phyloP scores from a whole-genome alignment of 2,888 invertebrate genomes.

The Pachliopta kotzebuea region DNA sequence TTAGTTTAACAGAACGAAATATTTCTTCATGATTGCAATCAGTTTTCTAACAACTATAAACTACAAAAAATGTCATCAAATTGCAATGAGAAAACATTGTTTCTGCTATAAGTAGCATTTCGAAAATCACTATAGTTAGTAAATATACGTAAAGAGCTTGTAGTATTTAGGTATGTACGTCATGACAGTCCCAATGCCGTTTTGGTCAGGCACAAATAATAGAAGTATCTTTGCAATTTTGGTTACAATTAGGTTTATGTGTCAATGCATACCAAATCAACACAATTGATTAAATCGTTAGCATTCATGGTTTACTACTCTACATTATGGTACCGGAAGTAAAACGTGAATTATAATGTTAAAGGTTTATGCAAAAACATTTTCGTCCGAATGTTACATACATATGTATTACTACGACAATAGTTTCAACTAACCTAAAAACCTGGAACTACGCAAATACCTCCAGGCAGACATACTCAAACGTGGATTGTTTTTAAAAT shows the following conservation, averaged over 20 bases:
- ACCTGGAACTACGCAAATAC: conserved; percentile 17
- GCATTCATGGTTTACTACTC: conserved; percentile 42
- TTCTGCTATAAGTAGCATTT: no score
- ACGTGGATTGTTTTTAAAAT: conserved; percentile 14
- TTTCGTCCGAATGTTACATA: neutral
- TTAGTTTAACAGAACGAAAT: no score
- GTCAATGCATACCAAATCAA: conserved; percentile 49
- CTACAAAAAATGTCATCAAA: no score
- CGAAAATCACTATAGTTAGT: no score
- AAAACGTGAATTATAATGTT: conserved; percentile 19
- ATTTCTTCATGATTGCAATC: no score
- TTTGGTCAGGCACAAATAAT: conserved; percentile 31
- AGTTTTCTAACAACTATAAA: no score
- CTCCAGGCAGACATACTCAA: conserved; percentile 1
- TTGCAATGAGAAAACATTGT: no score
- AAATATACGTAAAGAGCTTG: neutral
- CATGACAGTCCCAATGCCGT: conserved; percentile 2
- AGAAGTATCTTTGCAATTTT: conserved; percentile 39
- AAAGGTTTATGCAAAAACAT: conserved; percentile 14
- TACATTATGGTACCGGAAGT: conserved; percentile 18
- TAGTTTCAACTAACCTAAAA: conserved; percentile 17
- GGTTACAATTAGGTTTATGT: conserved; percentile 43
- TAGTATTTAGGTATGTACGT: conserved; percentile 21
- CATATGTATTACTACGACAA: conserved; percentile 11
- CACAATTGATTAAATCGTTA: conserved; percentile 45